Base-by-base conservation (phyloP, 2,113 vertebrate species). In the Limnothrissa miodon region DNA sequence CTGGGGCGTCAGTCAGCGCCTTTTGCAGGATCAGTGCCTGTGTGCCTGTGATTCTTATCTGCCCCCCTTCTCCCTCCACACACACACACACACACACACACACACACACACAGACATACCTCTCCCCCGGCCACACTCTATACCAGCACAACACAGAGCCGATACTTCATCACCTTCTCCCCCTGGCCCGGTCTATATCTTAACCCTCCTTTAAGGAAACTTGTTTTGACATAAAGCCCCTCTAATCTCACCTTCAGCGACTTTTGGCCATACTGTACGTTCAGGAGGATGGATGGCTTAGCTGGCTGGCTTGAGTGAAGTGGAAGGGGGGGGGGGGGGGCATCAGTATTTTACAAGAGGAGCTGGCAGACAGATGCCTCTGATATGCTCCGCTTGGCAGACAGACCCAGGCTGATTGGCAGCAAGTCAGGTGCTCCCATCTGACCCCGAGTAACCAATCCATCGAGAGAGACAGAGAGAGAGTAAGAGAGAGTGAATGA, bases 21-120 rank as follows among this genome's bases (percentile, higher is more conserved):
- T 36, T 42, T 42, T 80, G 78, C 83, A 36, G 70, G 74, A 86
- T 39, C 56, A 78, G 33, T 84, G 70, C 79, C 83, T 79, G 46
- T n/a, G 15, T 21, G 33, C 44, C 83, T 80, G 45, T 48, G 36
- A 45, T 79, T 80, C 78, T 82, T 84, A 70, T 78, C 59, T 88
- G 15, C 36, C 17, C 33, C 81, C 13, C 25, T 8, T 13, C 29
- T 36, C 29, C 17, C 1, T 4, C 59, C 59, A 66, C n/a, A 33
- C 19, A 21, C 48, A 53, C 48, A 53, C 48, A 17, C 48, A 17
- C 48, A 53, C 48, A 17, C 48, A 53, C 48, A 53, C 48, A 53
- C 48, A 53, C 48, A 53, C 53, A 56, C 53, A 17, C 53, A 56
- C 11, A 56, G 51, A 25, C 79, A 83, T 66, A 79, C 80, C 78